Evolutionary conservation across 2,888 invertebrate species (phyloP).

Genomic region (Chrysomela aeneicollis): DNA sequence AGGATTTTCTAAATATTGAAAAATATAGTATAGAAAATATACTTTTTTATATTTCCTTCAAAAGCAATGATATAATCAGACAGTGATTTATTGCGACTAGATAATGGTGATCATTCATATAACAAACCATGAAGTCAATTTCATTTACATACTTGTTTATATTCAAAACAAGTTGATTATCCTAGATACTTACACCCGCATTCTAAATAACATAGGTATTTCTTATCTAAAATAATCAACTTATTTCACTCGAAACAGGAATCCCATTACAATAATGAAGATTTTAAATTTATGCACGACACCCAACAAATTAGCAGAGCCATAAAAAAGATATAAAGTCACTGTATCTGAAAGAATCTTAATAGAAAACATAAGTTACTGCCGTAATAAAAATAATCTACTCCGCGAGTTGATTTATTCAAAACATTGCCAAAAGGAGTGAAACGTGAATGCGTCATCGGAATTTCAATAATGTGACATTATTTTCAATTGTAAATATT

Average conservation of each 20-base stretch:
- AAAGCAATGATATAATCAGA: too few species aligned
- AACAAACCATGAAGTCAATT: too few species aligned
- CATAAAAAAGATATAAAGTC: conserved; percentile 32
- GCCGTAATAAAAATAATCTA: conserved; percentile 28
- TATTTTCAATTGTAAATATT: background rate
- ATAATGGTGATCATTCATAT: too few species aligned
- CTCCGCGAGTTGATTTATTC: conserved; percentile 20
- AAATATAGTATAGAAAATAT: too few species aligned
- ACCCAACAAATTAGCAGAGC: conserved; percentile 31
- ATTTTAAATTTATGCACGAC: background rate
- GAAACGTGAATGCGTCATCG: background rate
- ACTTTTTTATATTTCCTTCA: too few species aligned
- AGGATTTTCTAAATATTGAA: too few species aligned
- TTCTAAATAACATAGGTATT: background rate
- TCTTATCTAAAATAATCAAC: background rate
- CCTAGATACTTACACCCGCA: too few species aligned
- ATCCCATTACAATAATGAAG: background rate
- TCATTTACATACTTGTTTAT: too few species aligned
- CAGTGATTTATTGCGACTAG: too few species aligned
- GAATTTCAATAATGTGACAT: background rate
- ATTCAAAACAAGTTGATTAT: too few species aligned
- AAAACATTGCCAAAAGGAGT: background rate
- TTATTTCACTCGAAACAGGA: background rate
- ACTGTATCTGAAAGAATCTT: conserved; percentile 27
- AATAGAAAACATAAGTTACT: conserved; percentile 32